Conservation (phyloP, 2,888 invertebrate species). For the Ophioninae sp. region DNA sequence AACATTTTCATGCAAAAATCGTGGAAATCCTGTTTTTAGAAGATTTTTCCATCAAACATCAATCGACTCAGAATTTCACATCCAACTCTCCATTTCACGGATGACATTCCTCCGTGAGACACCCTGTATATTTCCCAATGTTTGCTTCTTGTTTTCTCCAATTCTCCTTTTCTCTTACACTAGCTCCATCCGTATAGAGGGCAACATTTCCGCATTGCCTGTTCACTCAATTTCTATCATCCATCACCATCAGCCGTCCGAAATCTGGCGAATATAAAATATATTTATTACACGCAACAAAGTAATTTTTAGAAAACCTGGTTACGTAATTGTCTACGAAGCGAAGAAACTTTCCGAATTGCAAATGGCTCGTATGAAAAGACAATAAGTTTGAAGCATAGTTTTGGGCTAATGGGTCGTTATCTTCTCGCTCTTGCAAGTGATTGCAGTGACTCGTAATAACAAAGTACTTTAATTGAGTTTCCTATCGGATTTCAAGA, state of each 20-base stretch:
- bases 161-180: constrained; percentile 1
- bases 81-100: too few species aligned
- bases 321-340: background rate
- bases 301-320: background rate
- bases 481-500: background rate
- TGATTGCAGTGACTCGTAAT: background rate
- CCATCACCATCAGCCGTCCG: background rate
- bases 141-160: background rate
- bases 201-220: background rate
- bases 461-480: background rate
- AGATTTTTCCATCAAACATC: too few species aligned
- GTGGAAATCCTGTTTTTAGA: too few species aligned
- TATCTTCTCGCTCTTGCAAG: background rate
- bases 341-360: background rate
- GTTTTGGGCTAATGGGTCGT: background rate
- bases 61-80: too few species aligned
- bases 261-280: background rate
- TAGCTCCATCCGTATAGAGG: background rate
- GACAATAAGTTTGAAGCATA: background rate
- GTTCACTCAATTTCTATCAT: background rate
- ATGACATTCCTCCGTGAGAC: too few species aligned
- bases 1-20: too few species aligned
- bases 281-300: background rate
- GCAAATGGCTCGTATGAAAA: background rate
- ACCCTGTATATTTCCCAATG: background rate